Evolutionary conservation across 37 sponge, comb jelly and placozoan species (phyloP), one percentile per base, ranked within the genome.

Genomic region (Amphimedon queenslandica): DNA sequence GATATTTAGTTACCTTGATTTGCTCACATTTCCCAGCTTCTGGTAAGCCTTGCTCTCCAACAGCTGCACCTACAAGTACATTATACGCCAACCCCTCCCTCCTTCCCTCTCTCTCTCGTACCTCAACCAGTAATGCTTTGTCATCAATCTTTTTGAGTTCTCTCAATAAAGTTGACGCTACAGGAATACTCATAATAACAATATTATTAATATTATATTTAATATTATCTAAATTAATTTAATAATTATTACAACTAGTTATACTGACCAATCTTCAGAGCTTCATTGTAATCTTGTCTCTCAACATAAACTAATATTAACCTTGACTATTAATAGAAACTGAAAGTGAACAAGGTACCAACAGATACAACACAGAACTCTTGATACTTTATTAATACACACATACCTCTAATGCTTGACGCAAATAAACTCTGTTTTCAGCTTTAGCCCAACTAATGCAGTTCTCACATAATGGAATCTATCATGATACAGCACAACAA

Each of bases 111-210:
- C n/a, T n/a, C n/a, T n/a, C n/a, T n/a, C n/a, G n/a, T 32, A 92
- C 91, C 84, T 98, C 99, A 30, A 98, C 90, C 34, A 98, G 76
- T 13, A 98, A 71, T 39, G 91, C 87, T 67, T 98, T 98, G 77
- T 98, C 99, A 58, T 98, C 99, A 55, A 98, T 77, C 37, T 94
- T 98, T 86, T 94, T 98, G 70, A 98, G 85, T 65, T 94, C 99
- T 58, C 76, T 77, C 64, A 98, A 79, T 23, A 94, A 84, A 13
- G 77, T 27, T 29, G 76, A 47, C 0, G 69, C 92, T 72, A 69
- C 24, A 47, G 55, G 53, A 18, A 13, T 47, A 13, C 6, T 30
- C 10, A 8, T 13, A 21, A 37, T 34, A 34, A 68, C 32, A 20
- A 72, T 55, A n/a, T n/a, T n/a, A n/a, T 55, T 34, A 72, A 56